Evolutionary conservation across 2,888 invertebrate genomes (phyloP).

Genomic region (Drosophila neutralis): DNA sequence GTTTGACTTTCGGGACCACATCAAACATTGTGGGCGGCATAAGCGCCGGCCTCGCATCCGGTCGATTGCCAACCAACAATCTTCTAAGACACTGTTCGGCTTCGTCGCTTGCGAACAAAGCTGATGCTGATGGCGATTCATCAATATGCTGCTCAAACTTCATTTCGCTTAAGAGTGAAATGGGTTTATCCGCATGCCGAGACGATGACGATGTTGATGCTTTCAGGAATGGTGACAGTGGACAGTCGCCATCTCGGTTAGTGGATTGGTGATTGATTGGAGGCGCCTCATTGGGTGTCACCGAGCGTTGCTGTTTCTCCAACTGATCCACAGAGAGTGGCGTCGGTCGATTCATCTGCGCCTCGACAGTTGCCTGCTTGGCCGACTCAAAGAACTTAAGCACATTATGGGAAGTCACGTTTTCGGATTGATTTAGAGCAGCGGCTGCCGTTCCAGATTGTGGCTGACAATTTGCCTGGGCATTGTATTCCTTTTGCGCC

Average conservation of each 20-base stretch:
- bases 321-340: slow-evolving; percentile 94
- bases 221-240: slow-evolving; percentile 57
- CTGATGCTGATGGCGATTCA: slow-evolving; percentile 54
- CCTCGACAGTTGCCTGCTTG: slow-evolving; percentile 86
- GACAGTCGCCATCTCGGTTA: slow-evolving; percentile 32
- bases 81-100: slow-evolving; percentile 63
- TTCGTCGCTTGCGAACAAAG: slow-evolving; percentile 56
- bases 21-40: slow-evolving; percentile 95
- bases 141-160: slow-evolving; percentile 47
- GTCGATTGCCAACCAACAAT: slow-evolving; percentile 61
- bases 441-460: slow-evolving; percentile 39
- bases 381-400: slow-evolving; percentile 92
- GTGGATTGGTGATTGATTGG: slow-evolving; percentile 23
- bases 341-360: slow-evolving; percentile 91
- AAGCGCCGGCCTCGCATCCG: slow-evolving; percentile 89
- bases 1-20: slow-evolving; percentile 85
- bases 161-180: slow-evolving; percentile 80
- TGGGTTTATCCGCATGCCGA: slow-evolving; percentile 30
- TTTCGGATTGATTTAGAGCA: slow-evolving; percentile 76
- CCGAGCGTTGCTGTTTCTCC: slow-evolving; percentile 93
- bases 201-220: slow-evolving; percentile 27
- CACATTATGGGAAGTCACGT: slow-evolving; percentile 92
- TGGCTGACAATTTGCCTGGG: slow-evolving; percentile 58
- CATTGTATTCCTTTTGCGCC: slow-evolving; percentile 94
- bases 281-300: slow-evolving; percentile 86